A percentile compares a stretch with the other conserved stretches of the same genome.
Evolutionary conservation across 2,888 invertebrate genomes (phyloP).

Genomic region (Thyatira batis): DNA sequence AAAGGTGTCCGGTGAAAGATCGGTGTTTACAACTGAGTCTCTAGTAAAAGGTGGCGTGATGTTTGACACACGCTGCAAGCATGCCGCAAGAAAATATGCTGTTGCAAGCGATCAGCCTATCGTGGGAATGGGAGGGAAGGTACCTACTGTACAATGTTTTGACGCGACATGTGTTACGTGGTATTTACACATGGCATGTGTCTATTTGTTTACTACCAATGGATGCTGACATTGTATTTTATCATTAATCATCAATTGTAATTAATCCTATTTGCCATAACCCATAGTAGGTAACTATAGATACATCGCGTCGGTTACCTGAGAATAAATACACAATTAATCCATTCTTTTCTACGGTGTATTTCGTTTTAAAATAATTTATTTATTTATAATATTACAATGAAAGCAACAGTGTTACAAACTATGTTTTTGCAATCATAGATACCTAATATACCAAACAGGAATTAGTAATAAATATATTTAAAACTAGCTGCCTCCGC

Average conservation of each 20-base stretch:
- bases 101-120: slow-evolving; percentile 5
- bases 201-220: slow-evolving; percentile 5
- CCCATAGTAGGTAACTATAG: too few relatives aligned
- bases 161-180: neutral
- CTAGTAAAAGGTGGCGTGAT: slow-evolving; percentile 8
- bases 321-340: too few relatives aligned
- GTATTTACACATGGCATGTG: neutral
- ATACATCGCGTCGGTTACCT: too few relatives aligned
- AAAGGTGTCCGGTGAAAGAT: neutral
- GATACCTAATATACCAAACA: too few relatives aligned
- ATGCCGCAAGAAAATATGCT: slow-evolving; percentile 6
- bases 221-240: neutral
- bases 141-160: neutral
- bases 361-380: too few relatives aligned
- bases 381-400: too few relatives aligned
- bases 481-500: too few relatives aligned
- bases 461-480: too few relatives aligned
- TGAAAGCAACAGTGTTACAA: too few relatives aligned
- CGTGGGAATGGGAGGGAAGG: slow-evolving; percentile 4
- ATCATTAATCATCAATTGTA: neutral
- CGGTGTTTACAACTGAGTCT: slow-evolving; percentile 5
- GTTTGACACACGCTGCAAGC: neutral
- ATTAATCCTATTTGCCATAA: too few relatives aligned
- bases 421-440: too few relatives aligned
- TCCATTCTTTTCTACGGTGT: too few relatives aligned